These are phyloP conservation scores for Drosophila aff. DNA, from an alignment of 1,140 invertebrate genomes.

Conservation along the genomic window DNA sequence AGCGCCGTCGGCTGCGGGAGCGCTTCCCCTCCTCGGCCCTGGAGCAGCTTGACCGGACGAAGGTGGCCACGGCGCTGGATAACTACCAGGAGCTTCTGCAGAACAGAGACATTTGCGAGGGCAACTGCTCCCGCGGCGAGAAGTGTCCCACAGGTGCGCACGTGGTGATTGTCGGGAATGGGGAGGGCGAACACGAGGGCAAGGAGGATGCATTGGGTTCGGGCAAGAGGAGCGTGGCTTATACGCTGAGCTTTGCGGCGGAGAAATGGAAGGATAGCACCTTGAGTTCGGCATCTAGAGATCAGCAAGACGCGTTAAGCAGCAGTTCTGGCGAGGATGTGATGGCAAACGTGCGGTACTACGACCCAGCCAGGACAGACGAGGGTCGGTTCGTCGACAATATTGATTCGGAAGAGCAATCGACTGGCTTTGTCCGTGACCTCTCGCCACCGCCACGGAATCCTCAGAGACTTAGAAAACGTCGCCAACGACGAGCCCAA, in stretches of 20 bases:
- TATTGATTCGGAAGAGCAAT: constrained; percentile 30
- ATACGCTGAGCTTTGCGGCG: constrained; percentile 58
- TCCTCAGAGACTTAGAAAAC: neutral
- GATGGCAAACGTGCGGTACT: constrained; percentile 64
- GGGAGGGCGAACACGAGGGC: neutral
- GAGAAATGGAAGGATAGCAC: constrained; percentile 53
- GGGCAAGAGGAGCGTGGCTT: constrained; percentile 26
- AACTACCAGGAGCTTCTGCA: constrained; percentile 92
- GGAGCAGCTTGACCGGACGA: constrained; percentile 90
- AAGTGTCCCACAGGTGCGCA: constrained; percentile 91
- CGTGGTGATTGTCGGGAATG: constrained; percentile 55
- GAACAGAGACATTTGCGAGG: constrained; percentile 93
- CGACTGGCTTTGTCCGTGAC: too few relatives aligned
- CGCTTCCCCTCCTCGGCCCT: constrained; percentile 92
- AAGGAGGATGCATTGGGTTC: neutral
- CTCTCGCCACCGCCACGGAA: neutral
- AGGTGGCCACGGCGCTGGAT: constrained; percentile 91
- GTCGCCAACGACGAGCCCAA: neutral
- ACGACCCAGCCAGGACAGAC: constrained; percentile 18
- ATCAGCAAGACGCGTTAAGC: neutral
- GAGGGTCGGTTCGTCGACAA: constrained; percentile 59
- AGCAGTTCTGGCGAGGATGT: constrained; percentile 46
- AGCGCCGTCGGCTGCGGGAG: constrained; percentile 92
- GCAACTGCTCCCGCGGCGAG: constrained; percentile 93
- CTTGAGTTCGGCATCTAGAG: neutral